Evolutionary conservation across 2,888 invertebrate genomes (phyloP), one percentile per base, ranked within the genome.

Genomic region (Dione vanillae): DNA sequence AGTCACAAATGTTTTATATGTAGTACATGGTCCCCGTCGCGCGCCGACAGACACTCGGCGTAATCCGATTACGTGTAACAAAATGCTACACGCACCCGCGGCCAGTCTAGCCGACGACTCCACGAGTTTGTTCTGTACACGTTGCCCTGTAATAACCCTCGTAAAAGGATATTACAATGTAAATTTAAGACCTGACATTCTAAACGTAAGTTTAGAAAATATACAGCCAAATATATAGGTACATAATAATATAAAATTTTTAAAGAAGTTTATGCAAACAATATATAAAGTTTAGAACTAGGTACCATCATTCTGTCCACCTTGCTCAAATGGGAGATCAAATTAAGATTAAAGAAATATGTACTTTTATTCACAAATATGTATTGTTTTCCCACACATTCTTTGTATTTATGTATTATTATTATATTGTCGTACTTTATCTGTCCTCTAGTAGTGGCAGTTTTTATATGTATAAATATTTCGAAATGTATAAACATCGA

Each of bases 51-150:
- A 85, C 88, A 83, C 83, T 83, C 82, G 83, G 82, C 78, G 83
- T 91, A 91, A 92, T 91, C 90, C 83, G 90, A 90, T 91, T 91
- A 91, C 81, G 83, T 88, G 90, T 88, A 91, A 91, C 92, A 91
- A 91, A 92, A 92, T 87, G 90, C 90, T 87, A 80, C 81, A 81
- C 85, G 85, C 82, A 82, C 80, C 82, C 84, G 80, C 81, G 83
- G 67, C 75, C 75, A 76, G 76, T 76, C 73, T 72, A 69, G 71
- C 69, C 65, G 67, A 69, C 73, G 67, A 79, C 73, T 70, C 77
- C 78, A 78, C 81, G 78, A 82, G 82, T 80, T 83, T 79, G 77
- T 80, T 77, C 78, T 80, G 81, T 81, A 76, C 81, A 79, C 73
- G 78, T 82, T 83, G 80, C 80, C 70, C 76, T 67, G 59, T 78